Base-by-base conservation (phyloP, 2,888 invertebrate species). In the Apamea crenata region DNA sequence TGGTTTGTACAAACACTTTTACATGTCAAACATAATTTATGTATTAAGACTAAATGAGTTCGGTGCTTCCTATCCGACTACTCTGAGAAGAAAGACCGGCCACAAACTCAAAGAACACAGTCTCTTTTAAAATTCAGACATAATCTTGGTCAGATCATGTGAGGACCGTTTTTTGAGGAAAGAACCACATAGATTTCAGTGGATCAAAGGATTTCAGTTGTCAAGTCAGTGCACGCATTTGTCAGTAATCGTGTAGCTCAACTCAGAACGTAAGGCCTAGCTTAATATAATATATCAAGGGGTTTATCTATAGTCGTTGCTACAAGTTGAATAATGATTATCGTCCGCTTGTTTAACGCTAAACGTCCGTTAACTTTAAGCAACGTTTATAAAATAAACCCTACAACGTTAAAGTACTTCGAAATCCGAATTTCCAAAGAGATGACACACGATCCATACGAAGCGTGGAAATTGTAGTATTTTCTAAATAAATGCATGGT, bases 401-500 rank as follows among this genome's bases (percentile, higher is more conserved):
- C n/a, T 36, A n/a, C 12, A n/a, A 32, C n/a, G n/a, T n/a, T n/a
- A n/a, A n/a, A 68, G 6, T 63, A 16, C 7, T 40, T 40, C 10
- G 2, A 53, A 21, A 63, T 61, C 7, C 2, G 18, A 74, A 73
- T 69, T 65, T 74, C 56, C 5, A 29, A 63, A 73, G 56, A 59
- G 21, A 75, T 78, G 59, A 74, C 72, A 79, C 61, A 32, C 16
- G 8, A 65, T 69, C 6, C 65, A 10, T 18, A 21, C 14, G 4
- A 25, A 14, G 61, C 86, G 63, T 77, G 53, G 66, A 73, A 32
- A 86, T 73, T 75, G 77, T 50, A 69, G 69, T 40, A 83, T 86
- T 84, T 86, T 80, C 68, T 76, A 65, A 86, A 81, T 72, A 65
- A 86, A 81, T 72, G 68, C 66, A 56, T 47, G 70, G n/a, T 67